A percentile compares a stretch with the other conserved stretches of the same genome.
These are phyloP conservation scores for Epinephelus moara DNA, from an alignment of 2,113 vertebrate species.

Conservation along the genomic window DNA sequence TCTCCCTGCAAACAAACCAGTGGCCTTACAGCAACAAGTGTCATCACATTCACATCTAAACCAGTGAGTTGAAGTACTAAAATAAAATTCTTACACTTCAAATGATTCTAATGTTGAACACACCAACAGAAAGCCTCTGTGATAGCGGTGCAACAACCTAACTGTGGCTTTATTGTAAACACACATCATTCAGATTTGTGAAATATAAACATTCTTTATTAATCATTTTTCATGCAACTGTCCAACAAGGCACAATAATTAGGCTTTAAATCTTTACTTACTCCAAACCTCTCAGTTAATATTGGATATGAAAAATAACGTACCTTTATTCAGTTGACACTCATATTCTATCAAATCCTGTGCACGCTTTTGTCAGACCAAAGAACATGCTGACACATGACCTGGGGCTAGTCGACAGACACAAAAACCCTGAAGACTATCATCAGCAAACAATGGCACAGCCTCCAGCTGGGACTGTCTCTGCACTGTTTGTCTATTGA, in stretches of 20 bases:
- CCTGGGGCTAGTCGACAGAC: not conserved
- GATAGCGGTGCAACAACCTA: not conserved
- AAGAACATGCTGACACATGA: not conserved
- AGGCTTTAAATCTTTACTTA: not conserved
- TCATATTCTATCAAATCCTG: not conserved
- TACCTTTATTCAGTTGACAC: not conserved
- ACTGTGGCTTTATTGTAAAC: not conserved
- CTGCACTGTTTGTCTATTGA: not conserved
- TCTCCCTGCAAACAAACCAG: not conserved
- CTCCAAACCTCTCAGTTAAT: not conserved
- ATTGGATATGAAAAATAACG: not conserved
- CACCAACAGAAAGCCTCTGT: too few species aligned
- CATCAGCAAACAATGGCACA: not conserved
- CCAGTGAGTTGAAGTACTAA: too few species aligned
- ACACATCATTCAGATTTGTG: not conserved
- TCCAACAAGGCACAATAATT: not conserved
- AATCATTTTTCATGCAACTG: not conserved
- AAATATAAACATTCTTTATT: conserved; percentile 4
- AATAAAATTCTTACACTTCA: too few species aligned
- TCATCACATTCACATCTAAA: too few species aligned
- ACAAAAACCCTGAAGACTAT: not conserved
- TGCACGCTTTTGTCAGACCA: not conserved
- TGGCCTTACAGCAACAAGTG: too few species aligned
- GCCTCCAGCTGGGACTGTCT: not conserved
- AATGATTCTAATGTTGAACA: too few species aligned